Conservation (phyloP, 30 jellyfish, hydroid and myxozoan species). For the Chrysaora quinquecirrha region DNA sequence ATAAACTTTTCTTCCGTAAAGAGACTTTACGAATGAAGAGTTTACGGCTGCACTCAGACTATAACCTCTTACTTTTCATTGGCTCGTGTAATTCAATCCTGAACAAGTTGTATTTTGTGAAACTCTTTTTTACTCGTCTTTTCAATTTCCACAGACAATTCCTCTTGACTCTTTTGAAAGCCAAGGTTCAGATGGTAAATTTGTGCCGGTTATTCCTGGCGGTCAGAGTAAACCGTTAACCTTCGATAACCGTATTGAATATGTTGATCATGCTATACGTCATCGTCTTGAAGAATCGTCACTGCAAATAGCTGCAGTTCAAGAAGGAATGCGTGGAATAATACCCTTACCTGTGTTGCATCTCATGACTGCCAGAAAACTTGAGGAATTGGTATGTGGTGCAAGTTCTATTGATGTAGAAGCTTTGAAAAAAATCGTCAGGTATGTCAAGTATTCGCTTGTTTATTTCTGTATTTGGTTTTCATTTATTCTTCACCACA, state of each 20-base stretch:
- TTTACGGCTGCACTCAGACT: no score
- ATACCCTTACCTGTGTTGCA: conserved; percentile 81
- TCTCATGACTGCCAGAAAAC: conserved; percentile 74
- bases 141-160: conserved; percentile 45
- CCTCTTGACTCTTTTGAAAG: conserved; percentile 89
- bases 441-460: conserved; percentile 72
- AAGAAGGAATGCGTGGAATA: conserved; percentile 82
- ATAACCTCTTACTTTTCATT: no score
- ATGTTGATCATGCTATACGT: conserved; percentile 66
- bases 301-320: conserved; percentile 66
- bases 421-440: conserved; percentile 68
- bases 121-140: no score
- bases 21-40: no score
- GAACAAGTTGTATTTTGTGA: no score
- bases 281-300: conserved; percentile 81
- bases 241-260: conserved; percentile 68
- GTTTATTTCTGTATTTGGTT: no score
- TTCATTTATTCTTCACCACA: no score
- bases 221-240: conserved; percentile 81
- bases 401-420: conserved; percentile 70
- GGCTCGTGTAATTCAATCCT: no score
- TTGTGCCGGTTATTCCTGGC: conserved; percentile 82
- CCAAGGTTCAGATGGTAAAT: conserved; percentile 88
- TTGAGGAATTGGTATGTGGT: conserved; percentile 92
- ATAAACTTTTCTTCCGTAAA: no score